Conservation (phyloP, 1,140 invertebrate genomes). For the Drosophila pachea region DNA sequence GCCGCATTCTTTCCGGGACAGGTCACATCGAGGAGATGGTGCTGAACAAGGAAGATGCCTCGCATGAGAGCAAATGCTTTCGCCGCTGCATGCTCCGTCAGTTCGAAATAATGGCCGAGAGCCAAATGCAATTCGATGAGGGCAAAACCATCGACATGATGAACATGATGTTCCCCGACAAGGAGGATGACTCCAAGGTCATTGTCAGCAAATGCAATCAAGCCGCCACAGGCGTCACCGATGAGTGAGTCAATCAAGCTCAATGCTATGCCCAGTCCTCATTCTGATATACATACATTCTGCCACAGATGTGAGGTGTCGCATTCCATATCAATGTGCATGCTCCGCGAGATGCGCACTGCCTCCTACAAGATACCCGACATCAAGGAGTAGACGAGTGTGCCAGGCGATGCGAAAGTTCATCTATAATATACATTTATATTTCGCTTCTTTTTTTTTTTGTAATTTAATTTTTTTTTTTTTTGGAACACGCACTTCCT, state of each 20-base stretch:
- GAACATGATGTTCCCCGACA: conserved; percentile 58
- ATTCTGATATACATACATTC: too few relatives aligned
- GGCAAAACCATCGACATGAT: conserved; percentile 55
- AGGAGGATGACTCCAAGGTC: conserved; percentile 32
- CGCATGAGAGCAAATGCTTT: conserved; percentile 62
- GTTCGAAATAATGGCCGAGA: conserved; percentile 59
- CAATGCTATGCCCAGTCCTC: too few relatives aligned
- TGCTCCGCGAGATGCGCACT: conserved; percentile 55
- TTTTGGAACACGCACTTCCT: background rate
- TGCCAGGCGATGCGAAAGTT: background rate
- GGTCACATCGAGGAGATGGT: conserved; percentile 56
- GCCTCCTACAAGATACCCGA: conserved; percentile 56
- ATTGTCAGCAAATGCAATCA: conserved; percentile 53
- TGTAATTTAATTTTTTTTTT: background rate
- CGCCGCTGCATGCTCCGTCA: conserved; percentile 60
- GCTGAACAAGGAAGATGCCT: conserved; percentile 52
- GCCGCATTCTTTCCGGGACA: background rate
- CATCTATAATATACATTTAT: background rate
- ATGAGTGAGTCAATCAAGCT: conserved; percentile 54
- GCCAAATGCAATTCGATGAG: conserved; percentile 32
- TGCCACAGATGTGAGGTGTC: conserved; percentile 57
- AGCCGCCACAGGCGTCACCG: conserved; percentile 11
- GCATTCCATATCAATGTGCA: conserved; percentile 63
- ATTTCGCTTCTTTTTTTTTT: conserved; percentile 14
- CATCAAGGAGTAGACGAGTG: conserved; percentile 46